Evolutionary conservation across 2,113 vertebrate genomes (phyloP).

Genomic region (Gymnorhina tibicen): DNA sequence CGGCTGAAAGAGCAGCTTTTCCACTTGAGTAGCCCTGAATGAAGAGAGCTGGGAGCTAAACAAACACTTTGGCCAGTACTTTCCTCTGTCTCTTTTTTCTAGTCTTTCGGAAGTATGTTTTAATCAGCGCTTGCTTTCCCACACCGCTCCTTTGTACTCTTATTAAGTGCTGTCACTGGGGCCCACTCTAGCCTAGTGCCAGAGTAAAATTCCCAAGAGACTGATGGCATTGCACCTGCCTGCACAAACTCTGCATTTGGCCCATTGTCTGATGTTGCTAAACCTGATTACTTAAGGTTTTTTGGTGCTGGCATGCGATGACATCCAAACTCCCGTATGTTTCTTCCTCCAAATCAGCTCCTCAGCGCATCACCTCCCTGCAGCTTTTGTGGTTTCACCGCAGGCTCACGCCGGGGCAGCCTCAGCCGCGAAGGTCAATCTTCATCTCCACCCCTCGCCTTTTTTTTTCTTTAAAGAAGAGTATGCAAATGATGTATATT

Average conservation of each 20-base stretch:
- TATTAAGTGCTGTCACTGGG: neutral
- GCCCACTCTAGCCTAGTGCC: neutral
- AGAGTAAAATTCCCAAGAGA: neutral
- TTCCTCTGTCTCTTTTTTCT: conserved; percentile 5
- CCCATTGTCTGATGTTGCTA: neutral
- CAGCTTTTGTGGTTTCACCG: neutral
- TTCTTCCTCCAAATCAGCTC: neutral
- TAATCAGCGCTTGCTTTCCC: conserved; percentile 50
- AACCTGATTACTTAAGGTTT: neutral
- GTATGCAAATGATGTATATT: conserved; percentile 43
- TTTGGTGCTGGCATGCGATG: neutral
- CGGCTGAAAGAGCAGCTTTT: conserved; percentile 44
- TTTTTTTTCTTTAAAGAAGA: neutral
- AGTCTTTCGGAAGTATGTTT: conserved; percentile 29
- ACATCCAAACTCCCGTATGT: neutral
- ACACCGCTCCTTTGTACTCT: conserved; percentile 14
- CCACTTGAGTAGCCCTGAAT: conserved; percentile 39
- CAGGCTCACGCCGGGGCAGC: rapidly evolving
- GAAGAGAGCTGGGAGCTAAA: conserved; percentile 37
- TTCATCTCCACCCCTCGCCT: neutral
- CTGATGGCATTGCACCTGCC: neutral
- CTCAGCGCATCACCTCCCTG: neutral
- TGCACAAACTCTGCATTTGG: neutral
- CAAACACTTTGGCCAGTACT: conserved; percentile 41
- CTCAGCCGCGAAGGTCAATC: neutral